Conservation (phyloP, 1,140 invertebrate species). For the Drosophila nannoptera region DNA sequence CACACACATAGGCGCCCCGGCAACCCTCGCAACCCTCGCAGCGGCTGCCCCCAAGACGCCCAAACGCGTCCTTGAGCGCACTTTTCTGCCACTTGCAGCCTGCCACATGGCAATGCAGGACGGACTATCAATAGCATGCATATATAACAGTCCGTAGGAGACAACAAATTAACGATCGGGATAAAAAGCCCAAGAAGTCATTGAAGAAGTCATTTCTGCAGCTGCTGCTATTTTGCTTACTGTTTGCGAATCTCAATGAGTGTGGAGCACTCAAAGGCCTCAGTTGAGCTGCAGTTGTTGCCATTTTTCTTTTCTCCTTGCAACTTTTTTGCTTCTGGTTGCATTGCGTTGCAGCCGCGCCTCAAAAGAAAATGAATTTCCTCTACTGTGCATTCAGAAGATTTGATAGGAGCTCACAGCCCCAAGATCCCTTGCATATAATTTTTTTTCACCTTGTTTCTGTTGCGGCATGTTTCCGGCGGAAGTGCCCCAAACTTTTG, state of each 20-base stretch:
- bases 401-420: constrained; percentile 31
- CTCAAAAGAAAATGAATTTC: constrained; percentile 68
- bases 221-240: constrained; percentile 55
- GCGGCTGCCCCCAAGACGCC: constrained; percentile 40
- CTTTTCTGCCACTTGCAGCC: constrained; percentile 77
- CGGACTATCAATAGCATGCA: too few relatives aligned
- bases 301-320: constrained; percentile 43
- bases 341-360: constrained; percentile 18
- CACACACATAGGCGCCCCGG: background rate
- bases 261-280: constrained; percentile 57
- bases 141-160: too few relatives aligned
- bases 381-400: constrained; percentile 56
- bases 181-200: too few relatives aligned
- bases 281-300: constrained; percentile 25
- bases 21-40: background rate
- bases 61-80: constrained; percentile 72
- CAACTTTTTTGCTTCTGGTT: constrained; percentile 6
- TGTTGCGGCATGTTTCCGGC: constrained; percentile 56
- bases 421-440: constrained; percentile 10
- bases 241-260: constrained; percentile 61
- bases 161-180: too few relatives aligned
- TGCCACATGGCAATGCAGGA: constrained; percentile 6
- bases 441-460: background rate
- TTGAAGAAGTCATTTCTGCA: constrained; percentile 2
- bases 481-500: constrained; percentile 69